Percentiles rank a stretch among this genome's conserved stretches.
These are phyloP conservation scores for Pseudomugil gertrudae DNA, from an alignment of 2,797 vertebrate species.

Conservation along the genomic window DNA sequence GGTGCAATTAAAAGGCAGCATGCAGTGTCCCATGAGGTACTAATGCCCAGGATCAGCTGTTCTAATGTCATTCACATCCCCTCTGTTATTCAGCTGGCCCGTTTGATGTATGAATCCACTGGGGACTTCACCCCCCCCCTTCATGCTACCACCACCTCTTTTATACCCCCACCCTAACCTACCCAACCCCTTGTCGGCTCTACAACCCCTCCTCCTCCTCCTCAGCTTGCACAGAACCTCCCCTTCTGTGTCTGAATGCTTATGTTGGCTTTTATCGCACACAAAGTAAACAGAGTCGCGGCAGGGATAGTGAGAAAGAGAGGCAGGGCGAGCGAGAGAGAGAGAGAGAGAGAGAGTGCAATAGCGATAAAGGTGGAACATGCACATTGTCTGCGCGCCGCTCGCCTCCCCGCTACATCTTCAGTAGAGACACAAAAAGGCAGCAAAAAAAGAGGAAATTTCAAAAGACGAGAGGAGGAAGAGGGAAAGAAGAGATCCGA, in stretches of 20 bases:
- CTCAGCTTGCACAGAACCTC: conserved; percentile 71
- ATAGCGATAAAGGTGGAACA: conserved; percentile 70
- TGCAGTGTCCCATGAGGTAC: conserved; percentile 69
- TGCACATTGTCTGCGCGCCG: conserved; percentile 70
- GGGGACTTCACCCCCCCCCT: conserved; percentile 70
- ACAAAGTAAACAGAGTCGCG: conserved; percentile 82
- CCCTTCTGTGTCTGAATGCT: conserved; percentile 82
- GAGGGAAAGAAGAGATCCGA: conserved; percentile 54
- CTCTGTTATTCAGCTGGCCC: conserved; percentile 81
- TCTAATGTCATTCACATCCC: conserved; percentile 85
- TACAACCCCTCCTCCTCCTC: conserved; percentile 66
- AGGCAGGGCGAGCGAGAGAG: conserved; percentile 36
- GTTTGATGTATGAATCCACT: conserved; percentile 73
- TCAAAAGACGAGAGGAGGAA: conserved; percentile 42
- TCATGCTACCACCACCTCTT: conserved; percentile 48
- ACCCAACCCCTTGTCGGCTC: conserved; percentile 64
- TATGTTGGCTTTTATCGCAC: conserved; percentile 80
- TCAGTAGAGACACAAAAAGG: conserved; percentile 67
- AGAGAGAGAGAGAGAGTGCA: conserved; percentile 45
- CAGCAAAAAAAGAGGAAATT: conserved; percentile 43
- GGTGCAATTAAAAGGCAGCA: conserved; percentile 77
- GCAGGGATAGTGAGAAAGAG: conserved; percentile 53
- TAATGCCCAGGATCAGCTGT: conserved; percentile 85
- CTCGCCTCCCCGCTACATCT: conserved; percentile 65
- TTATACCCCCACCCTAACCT: conserved; percentile 64